Conservation (phyloP, 30 jellyfish, hydroid and myxozoan species). For the Turritopsis rubra region DNA sequence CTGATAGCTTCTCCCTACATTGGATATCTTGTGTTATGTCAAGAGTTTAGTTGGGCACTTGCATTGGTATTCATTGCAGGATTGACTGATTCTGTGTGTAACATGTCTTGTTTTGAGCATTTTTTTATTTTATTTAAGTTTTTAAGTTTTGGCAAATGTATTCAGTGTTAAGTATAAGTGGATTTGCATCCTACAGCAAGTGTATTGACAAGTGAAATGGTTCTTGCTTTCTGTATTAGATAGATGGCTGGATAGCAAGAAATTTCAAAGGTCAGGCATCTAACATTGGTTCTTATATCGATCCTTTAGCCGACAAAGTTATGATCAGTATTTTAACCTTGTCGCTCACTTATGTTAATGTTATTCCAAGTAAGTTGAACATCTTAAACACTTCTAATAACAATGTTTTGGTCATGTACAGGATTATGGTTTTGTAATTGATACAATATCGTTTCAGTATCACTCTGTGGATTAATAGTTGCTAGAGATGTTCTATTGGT, state of each 20-base stretch:
- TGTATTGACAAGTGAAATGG: background rate
- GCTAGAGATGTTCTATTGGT: slow-evolving; percentile 69
- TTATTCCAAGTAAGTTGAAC: slow-evolving; percentile 65
- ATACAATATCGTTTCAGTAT: slow-evolving; percentile 34
- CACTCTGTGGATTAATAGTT: slow-evolving; percentile 68
- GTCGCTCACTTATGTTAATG: slow-evolving; percentile 51
- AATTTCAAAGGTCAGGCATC: slow-evolving; percentile 59
- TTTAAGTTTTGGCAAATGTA: background rate
- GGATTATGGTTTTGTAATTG: background rate
- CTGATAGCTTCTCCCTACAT: slow-evolving; percentile 73
- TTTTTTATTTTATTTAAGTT: background rate
- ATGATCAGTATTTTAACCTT: slow-evolving; percentile 60
- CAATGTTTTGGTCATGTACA: background rate
- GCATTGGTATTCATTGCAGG: slow-evolving; percentile 75
- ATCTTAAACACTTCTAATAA: background rate
- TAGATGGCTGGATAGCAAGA: slow-evolving; percentile 97
- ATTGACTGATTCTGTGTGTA: slow-evolving; percentile 80
- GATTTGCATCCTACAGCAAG: too few species aligned
- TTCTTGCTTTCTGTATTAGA: slow-evolving; percentile 31
- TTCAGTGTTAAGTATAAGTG: too few species aligned
- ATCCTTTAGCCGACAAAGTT: slow-evolving; percentile 91
- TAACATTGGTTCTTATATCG: slow-evolving; percentile 85
- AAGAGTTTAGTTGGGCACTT: slow-evolving; percentile 59
- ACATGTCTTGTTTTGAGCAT: background rate
- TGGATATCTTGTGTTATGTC: slow-evolving; percentile 57